Percentiles rank a stretch among this genome's conserved stretches.
Conservation (phyloP, 2,888 invertebrate species). For the Halictus quadricinctus region DNA sequence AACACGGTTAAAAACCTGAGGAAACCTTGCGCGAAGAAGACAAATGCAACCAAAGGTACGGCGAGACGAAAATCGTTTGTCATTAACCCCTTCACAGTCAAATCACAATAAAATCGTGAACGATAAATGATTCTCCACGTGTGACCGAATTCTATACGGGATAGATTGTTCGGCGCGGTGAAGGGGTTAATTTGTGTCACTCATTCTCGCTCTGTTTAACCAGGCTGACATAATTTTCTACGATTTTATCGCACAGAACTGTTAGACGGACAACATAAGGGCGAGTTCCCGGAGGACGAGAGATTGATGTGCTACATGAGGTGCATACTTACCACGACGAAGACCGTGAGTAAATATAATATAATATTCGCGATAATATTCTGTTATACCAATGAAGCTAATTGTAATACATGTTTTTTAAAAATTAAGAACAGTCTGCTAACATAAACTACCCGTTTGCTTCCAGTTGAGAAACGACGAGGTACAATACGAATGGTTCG, state of each 20-base stretch:
- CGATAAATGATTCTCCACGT: too few relatives aligned
- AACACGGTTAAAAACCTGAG: constrained; percentile 86
- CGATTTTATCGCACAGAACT: constrained; percentile 54
- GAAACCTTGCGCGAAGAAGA: constrained; percentile 87
- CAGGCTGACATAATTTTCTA: neutral
- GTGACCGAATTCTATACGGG: too few relatives aligned
- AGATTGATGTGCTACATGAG: constrained; percentile 83
- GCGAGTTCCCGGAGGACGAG: constrained; percentile 64
- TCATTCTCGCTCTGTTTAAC: neutral
- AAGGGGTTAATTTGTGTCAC: neutral
- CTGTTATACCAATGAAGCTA: too few relatives aligned
- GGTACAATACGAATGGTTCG: constrained; percentile 83
- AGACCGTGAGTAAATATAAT: constrained; percentile 81
- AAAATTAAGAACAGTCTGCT: neutral
- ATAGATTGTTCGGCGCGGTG: too few relatives aligned
- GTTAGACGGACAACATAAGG: constrained; percentile 54
- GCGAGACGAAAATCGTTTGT: neutral
- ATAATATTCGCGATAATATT: too few relatives aligned
- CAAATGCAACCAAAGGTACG: constrained; percentile 79
- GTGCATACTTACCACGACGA: constrained; percentile 84
- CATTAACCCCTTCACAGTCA: neutral
- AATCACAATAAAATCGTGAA: too few relatives aligned
- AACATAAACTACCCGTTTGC: neutral
- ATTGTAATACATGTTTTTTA: too few relatives aligned
- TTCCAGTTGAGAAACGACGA: constrained; percentile 83